Evolutionary conservation across 2,113 vertebrate species (phyloP).

Genomic region (Girardinichthys multiradiatus): DNA sequence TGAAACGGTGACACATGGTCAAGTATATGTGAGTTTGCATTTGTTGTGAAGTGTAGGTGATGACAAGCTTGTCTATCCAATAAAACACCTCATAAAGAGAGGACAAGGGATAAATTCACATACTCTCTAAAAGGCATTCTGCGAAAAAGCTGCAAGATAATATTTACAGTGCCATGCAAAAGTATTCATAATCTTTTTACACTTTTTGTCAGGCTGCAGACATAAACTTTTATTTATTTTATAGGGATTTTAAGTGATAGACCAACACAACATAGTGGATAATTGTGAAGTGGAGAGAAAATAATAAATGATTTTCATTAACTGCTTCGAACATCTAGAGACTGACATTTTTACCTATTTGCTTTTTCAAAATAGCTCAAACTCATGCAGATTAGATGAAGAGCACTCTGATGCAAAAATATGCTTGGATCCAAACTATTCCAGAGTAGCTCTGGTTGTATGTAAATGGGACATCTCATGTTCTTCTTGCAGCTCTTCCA

Average conservation of each 20-base stretch:
- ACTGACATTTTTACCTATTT: no score
- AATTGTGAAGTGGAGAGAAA: no score
- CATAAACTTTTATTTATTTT: neutral
- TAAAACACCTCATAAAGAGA: constrained; percentile 59
- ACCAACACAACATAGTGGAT: neutral
- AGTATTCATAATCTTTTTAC: neutral
- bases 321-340: no score
- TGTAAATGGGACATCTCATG: neutral
- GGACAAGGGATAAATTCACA: constrained; percentile 33
- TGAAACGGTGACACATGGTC: constrained; percentile 53
- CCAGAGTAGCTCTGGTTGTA: no score
- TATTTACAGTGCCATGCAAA: neutral
- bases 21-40: constrained; percentile 24
- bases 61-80: constrained; percentile 64
- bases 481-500: neutral
- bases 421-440: no score
- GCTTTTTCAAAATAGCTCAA: no score
- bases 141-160: constrained; percentile 28
- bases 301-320: no score
- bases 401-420: no score
- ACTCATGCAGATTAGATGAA: no score
- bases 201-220: neutral
- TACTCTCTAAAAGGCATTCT: constrained; percentile 29
- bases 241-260: neutral
- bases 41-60: constrained; percentile 48